phyloP scores from a whole-genome alignment of 1,140 invertebrate genomes.

The Harlomillsia oculata region DNA sequence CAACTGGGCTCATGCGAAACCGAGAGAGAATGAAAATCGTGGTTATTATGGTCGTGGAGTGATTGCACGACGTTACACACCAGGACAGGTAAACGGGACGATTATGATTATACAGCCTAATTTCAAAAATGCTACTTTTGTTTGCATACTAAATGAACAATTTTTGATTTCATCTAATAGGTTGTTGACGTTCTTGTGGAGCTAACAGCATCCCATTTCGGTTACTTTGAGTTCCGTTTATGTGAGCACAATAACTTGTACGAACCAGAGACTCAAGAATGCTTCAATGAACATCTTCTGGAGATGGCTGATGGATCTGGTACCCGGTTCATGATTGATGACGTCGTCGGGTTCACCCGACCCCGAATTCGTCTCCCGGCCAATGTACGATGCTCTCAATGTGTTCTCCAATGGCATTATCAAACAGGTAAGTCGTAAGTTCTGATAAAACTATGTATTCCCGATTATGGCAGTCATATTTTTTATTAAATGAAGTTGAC shows the following conservation, averaged over 20 bases:
- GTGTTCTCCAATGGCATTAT: constrained; percentile 41
- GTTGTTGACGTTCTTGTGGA: constrained; percentile 4
- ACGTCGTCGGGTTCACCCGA: constrained; percentile 10
- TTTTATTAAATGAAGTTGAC: no score
- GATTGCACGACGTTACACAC: constrained; percentile 40
- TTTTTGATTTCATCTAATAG: background rate
- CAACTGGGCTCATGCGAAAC: constrained; percentile 34
- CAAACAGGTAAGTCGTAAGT: constrained; percentile 27
- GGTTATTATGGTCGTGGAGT: constrained; percentile 46
- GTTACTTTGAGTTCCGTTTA: constrained; percentile 77
- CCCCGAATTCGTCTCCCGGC: constrained; percentile 37
- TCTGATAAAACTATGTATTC: no score
- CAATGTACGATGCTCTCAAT: constrained; percentile 38
- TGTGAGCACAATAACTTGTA: constrained; percentile 53
- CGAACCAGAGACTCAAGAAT: constrained; percentile 52
- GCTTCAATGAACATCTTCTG: constrained; percentile 52
- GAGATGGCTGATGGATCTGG: constrained; percentile 43
- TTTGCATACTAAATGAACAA: background rate
- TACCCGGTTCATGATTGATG: constrained; percentile 32
- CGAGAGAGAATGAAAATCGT: constrained; percentile 47
- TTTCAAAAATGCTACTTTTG: background rate
- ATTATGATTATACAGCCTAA: background rate
- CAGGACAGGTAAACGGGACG: constrained; percentile 35
- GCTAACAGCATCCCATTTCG: constrained; percentile 38
- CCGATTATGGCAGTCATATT: no score